A percentile compares a stretch with the other conserved stretches of the same genome.
Conservation (phyloP, 2,888 invertebrate species). For the Leucophenga montana region DNA sequence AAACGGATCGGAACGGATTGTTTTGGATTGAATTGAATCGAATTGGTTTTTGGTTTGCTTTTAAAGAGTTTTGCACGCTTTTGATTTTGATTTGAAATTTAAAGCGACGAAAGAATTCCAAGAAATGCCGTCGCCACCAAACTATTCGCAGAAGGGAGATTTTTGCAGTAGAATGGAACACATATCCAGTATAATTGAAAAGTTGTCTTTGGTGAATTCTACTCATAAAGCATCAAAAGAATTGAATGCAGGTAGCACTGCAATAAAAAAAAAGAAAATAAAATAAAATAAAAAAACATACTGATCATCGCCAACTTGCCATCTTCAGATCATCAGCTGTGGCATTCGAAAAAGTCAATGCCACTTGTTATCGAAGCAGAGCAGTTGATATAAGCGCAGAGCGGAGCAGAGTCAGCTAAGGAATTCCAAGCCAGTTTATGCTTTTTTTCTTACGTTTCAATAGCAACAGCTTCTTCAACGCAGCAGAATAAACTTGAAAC, state of each 20-base stretch:
- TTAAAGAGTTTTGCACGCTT: neutral
- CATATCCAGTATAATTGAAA: neutral
- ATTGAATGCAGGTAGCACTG: constrained; percentile 25
- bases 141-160: neutral
- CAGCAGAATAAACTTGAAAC: constrained; percentile 43
- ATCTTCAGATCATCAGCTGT: constrained; percentile 28
- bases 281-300: constrained; percentile 30
- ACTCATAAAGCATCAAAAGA: neutral
- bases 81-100: constrained; percentile 11
- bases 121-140: neutral
- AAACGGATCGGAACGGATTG: too few relatives aligned
- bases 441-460: neutral
- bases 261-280: constrained; percentile 2
- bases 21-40: too few relatives aligned
- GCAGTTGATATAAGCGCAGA: constrained; percentile 57
- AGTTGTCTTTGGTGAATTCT: neutral
- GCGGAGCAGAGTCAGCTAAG: neutral
- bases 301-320: constrained; percentile 38
- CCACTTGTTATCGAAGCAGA: constrained; percentile 43
- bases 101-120: constrained; percentile 1
- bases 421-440: constrained; percentile 4
- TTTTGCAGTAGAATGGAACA: neutral
- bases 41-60: neutral
- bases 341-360: constrained; percentile 41
- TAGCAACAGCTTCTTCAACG: constrained; percentile 12